phyloP scores from a whole-genome alignment of 1,140 invertebrate species.

The Drosophila melanogaster region DNA sequence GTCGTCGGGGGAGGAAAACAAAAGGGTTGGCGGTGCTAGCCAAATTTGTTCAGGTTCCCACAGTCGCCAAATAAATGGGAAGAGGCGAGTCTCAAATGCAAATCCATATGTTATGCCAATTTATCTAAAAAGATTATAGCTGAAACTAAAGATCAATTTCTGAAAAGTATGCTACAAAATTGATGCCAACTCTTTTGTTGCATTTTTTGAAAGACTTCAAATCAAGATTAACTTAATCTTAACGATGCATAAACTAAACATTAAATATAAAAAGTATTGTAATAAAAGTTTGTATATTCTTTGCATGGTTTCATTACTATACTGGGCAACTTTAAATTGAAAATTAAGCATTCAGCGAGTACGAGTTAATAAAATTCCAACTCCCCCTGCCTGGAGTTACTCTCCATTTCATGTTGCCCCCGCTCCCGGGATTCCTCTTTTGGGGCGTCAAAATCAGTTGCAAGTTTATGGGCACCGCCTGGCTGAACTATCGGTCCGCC shows the following conservation, averaged over 20 bases:
- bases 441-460: constrained; percentile 76
- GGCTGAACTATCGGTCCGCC: constrained; percentile 54
- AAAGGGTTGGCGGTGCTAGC: constrained; percentile 10
- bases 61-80: constrained; percentile 21
- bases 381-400: background rate
- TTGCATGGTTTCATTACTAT: background rate
- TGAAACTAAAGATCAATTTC: background rate
- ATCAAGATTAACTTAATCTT: no score
- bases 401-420: constrained; percentile 16
- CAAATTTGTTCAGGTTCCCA: constrained; percentile 42
- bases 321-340: background rate
- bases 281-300: no score
- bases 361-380: background rate
- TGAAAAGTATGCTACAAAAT: background rate
- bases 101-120: background rate
- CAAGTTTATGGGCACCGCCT: constrained; percentile 56
- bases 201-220: no score
- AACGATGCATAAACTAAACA: no score
- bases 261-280: no score
- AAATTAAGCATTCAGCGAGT: background rate
- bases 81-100: background rate
- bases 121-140: no score
- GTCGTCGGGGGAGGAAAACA: constrained; percentile 3
- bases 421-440: constrained; percentile 38
- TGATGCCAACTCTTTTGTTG: background rate